Evolutionary conservation across 2,888 invertebrate species (phyloP).

Genomic region (Lycophotia porphyrea): DNA sequence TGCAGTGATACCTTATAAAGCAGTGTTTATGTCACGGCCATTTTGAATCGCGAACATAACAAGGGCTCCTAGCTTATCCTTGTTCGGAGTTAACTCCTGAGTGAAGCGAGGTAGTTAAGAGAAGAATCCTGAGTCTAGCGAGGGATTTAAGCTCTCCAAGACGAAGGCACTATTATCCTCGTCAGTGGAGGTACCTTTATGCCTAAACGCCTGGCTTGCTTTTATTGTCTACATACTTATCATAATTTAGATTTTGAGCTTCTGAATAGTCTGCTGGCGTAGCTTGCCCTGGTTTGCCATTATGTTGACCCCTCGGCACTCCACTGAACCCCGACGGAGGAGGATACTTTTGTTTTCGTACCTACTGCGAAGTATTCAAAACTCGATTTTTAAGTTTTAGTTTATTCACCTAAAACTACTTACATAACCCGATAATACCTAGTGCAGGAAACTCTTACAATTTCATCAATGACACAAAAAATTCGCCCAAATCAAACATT

Average conservation of each 20-base stretch:
- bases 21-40: neutral
- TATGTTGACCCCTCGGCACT: too few relatives aligned
- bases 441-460: neutral
- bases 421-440: neutral
- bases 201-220: neutral
- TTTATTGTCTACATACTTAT: too few relatives aligned
- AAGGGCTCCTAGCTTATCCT: neutral
- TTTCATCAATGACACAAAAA: neutral
- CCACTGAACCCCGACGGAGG: neutral
- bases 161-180: neutral
- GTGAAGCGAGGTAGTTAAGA: neutral
- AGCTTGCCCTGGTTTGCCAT: too few relatives aligned
- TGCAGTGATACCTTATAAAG: neutral
- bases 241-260: too few relatives aligned
- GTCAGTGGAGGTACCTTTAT: neutral
- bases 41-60: neutral
- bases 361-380: neutral
- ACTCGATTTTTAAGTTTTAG: neutral
- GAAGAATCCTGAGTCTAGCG: neutral
- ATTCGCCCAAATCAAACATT: neutral
- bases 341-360: neutral
- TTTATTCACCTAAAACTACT: too few relatives aligned
- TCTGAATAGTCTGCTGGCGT: too few relatives aligned
- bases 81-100: neutral
- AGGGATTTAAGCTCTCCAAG: neutral